These are phyloP conservation scores for Galendromus occidentalis DNA, from an alignment of 1,140 invertebrate genomes.

Conservation along the genomic window DNA sequence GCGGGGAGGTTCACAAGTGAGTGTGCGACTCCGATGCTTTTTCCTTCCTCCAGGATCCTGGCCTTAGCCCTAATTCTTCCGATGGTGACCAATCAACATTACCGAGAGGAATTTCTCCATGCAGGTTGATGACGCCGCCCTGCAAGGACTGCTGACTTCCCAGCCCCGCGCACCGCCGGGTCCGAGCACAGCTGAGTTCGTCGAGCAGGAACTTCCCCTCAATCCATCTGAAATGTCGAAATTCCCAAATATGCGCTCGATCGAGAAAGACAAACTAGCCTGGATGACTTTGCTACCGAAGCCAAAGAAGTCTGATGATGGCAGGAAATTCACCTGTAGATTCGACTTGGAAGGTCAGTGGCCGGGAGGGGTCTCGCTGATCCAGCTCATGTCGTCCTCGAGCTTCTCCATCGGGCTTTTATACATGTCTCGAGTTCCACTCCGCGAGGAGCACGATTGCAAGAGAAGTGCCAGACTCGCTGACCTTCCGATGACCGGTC, in stretches of 20 bases:
- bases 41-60: too few relatives aligned
- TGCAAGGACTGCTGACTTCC: not conserved
- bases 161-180: not conserved
- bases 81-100: too few relatives aligned
- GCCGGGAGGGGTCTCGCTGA: too few relatives aligned
- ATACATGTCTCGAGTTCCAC: too few relatives aligned
- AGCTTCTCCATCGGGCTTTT: too few relatives aligned
- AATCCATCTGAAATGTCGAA: constrained; percentile 6
- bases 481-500: too few relatives aligned
- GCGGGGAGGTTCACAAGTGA: not conserved
- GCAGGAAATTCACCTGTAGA: constrained; percentile 11
- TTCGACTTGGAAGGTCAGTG: constrained; percentile 18
- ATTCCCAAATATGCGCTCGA: constrained; percentile 16
- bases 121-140: constrained; percentile 10
- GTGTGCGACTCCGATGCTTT: too few relatives aligned
- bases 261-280: constrained; percentile 19
- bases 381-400: too few relatives aligned
- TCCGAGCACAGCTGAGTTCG: constrained; percentile 1
- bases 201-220: not conserved
- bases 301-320: not conserved
- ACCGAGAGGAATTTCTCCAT: too few relatives aligned
- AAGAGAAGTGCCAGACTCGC: too few relatives aligned
- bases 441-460: too few relatives aligned
- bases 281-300: constrained; percentile 14
- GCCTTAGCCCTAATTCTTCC: too few relatives aligned